Evolutionary conservation across 2,888 invertebrate species (phyloP).

Genomic region (Thecophora atra): DNA sequence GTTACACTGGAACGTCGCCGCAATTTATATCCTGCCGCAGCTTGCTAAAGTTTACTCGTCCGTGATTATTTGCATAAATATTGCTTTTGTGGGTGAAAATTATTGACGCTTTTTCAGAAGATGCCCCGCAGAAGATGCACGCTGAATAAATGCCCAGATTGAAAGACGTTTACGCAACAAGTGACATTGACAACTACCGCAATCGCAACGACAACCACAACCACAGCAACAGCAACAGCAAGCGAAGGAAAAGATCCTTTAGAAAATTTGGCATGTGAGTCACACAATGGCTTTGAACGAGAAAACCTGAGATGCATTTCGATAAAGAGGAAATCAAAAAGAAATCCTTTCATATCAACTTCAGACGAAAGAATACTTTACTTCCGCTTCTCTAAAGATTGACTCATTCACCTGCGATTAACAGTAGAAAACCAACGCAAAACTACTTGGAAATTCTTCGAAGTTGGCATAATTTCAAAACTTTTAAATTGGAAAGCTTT

Average conservation of each 20-base stretch:
- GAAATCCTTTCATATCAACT: slow-evolving; percentile 17
- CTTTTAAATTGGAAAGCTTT: no score
- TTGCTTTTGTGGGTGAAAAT: slow-evolving; percentile 1
- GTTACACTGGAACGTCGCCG: not conserved
- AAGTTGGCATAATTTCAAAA: no score
- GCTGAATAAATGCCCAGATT: not conserved
- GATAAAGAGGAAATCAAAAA: not conserved
- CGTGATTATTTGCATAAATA: slow-evolving; percentile 25
- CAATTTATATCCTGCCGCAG: slow-evolving; percentile 21
- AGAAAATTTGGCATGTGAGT: slow-evolving; percentile 20
- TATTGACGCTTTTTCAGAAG: not conserved
- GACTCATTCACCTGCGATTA: no score
- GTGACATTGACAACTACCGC: slow-evolving; percentile 9
- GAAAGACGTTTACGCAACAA: slow-evolving; percentile 23
- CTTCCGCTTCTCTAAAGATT: no score
- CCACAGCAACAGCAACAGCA: slow-evolving; percentile 6
- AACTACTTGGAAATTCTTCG: no score
- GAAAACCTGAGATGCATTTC: not conserved
- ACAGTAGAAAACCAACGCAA: no score
- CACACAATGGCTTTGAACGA: slow-evolving; percentile 14
- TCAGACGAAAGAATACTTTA: not conserved
- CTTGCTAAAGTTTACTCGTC: not conserved
- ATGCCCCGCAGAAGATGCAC: not conserved
- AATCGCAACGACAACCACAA: not conserved
- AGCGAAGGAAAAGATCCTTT: no score